Evolutionary conservation across 2,888 invertebrate species (phyloP), one percentile per base, ranked within the genome.

Genomic region (Aleiodes leptofemur): DNA sequence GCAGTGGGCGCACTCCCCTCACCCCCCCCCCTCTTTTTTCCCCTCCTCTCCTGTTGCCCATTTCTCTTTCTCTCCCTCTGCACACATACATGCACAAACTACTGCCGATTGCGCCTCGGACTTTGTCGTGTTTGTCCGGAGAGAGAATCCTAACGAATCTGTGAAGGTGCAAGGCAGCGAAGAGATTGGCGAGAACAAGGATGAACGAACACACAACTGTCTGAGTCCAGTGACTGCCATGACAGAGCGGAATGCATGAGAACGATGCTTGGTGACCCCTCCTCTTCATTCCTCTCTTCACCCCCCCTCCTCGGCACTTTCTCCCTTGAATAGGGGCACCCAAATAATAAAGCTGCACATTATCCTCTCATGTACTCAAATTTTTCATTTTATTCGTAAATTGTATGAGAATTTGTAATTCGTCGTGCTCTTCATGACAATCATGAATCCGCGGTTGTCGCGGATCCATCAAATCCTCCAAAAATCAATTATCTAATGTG

Each of bases 401-500:
- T 23, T 1, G 23, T 23, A 61, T 61, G 13, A 70, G 34, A 55
- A 59, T 69, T 16, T 50, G 53, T 38, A 57, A 72, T 69, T 64
- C 56, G 38, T 74, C 31, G 55, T 74, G 8, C 31, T 14, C 23
- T 13, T 14, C 50, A 14, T 53, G 69, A 51, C 34, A 69, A 53
- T 53, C 23, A 50, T 72, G 66, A 69, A 68, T 61, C 69, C 74
- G 72, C 80, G 66, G 73, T 74, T 74, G 72, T 75, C 56, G 72
- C 14, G 69, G 69, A 23, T 61, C 66, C 59, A 73, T 76, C 72
- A 55, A 78, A 82, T 84, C 84, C 81, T 84, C 84, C 85, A 85
- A 83, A 86, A 87, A 86, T 88, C 86, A 87, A 87, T 88, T 87
- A 87, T 84, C 86, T 88, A 88, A 88, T 88, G 87, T 87, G 87